Evolutionary conservation across 2,888 invertebrate genomes (phyloP), one percentile per base, ranked within the genome.

Genomic region (Dicyrtoma fusca): DNA sequence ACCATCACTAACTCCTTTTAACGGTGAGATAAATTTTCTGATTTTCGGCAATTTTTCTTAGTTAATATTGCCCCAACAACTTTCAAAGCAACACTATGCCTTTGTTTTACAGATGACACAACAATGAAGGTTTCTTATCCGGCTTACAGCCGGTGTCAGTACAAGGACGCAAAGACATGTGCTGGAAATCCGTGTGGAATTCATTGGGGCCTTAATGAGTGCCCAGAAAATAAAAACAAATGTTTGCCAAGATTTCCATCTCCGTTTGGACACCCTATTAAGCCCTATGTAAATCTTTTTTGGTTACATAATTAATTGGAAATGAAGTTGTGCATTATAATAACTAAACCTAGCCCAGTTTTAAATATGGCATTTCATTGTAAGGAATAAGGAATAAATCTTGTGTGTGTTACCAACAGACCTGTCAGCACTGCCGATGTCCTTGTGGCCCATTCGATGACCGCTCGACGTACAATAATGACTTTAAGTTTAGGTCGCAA

Each of bases 401-500:
- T 3, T 17, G 34, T 63, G 19, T 11, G 26, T 5, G 11, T n/a
- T n/a, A n/a, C n/a, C n/a, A n/a, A 17, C 63, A 64, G 47, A 69
- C 45, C 34, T 72, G 65, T 70, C 70, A 77, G 66, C 72, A 72
- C 11, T 17, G 53, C 0, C 65, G 62, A 34, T 79, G 79, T 63
- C 79, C 77, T 0, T 79, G 79, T 69, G 79, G 79, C 13, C 76
- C 76, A 10, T 79, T 76, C 49, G 79, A 79, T 51, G 71, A 75
- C 53, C 74, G 79, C 8, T 74, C 76, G 1, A 77, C 72, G 14
- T 79, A 79, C 57, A 72, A 75, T 45, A 55, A 68, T 10, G 79
- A 77, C 59, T 79, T 77, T 65, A 72, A 70, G 21, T 79, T 77
- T 64, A 71, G 76, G 57, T 75, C 65, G 2, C 53, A 69, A 23